A percentile compares a stretch with the other conserved stretches of the same genome.
Evolutionary conservation across 2,797 vertebrate genomes (phyloP).

Genomic region (Lacerta agilis): DNA sequence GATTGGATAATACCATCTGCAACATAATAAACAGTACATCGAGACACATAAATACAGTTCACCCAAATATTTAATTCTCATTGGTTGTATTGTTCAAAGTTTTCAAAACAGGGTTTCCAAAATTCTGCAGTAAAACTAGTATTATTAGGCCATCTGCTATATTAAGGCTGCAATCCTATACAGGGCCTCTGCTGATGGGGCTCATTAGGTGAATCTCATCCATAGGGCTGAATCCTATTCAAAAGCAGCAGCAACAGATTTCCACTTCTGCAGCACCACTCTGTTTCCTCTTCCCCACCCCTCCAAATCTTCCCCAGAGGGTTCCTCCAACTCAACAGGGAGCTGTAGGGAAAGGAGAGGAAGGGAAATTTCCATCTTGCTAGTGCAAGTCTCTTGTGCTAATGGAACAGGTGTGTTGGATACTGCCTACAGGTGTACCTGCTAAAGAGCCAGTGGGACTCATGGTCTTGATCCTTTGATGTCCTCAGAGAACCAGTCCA

Average conservation of each 20-base stretch:
- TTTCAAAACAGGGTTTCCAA: background rate
- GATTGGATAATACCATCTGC: background rate
- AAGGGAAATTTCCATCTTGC: too few species aligned
- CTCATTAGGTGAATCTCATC: too few species aligned
- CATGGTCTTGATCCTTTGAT: background rate
- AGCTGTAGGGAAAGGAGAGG: too few species aligned
- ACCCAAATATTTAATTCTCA: background rate
- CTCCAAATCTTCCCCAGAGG: too few species aligned
- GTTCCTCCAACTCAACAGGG: too few species aligned
- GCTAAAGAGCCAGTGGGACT: background rate
- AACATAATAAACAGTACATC: background rate
- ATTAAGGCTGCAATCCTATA: background rate
- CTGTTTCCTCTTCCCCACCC: too few species aligned
- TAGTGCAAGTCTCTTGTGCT: too few species aligned
- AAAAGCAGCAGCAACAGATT: too few species aligned
- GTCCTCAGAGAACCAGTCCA: background rate
- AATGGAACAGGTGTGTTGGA: too few species aligned
- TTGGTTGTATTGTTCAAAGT: background rate
- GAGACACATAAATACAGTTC: background rate
- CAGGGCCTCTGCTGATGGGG: too few species aligned
- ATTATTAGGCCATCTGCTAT: background rate
- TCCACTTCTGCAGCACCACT: too few species aligned
- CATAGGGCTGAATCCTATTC: too few species aligned
- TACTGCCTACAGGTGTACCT: background rate
- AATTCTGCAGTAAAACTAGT: background rate